Conservation (phyloP, 1,140 invertebrate species). For the Pogonomyrmex californicus region DNA sequence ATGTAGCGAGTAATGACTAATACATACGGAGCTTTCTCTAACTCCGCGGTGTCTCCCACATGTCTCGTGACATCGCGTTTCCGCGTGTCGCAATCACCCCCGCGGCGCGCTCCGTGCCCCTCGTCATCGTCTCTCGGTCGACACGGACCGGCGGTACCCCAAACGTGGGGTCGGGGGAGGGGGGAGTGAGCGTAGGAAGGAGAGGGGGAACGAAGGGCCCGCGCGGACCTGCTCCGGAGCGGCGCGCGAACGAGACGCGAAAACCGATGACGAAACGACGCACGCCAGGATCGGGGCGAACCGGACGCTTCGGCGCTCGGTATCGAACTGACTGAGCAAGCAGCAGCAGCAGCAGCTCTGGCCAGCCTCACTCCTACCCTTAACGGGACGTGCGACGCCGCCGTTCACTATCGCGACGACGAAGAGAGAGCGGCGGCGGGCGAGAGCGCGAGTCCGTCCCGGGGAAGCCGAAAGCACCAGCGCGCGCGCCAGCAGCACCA, state of each 20-base stretch:
- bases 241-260: neutral
- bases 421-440: slow-evolving; percentile 49
- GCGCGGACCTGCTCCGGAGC: neutral
- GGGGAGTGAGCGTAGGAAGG: too few species aligned
- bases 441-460: slow-evolving; percentile 52
- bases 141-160: neutral
- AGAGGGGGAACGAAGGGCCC: too few species aligned
- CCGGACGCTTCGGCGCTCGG: slow-evolving; percentile 49
- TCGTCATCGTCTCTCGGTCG: neutral
- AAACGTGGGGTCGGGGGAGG: neutral
- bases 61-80: slow-evolving; percentile 1
- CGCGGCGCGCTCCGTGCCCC: neutral
- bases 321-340: slow-evolving; percentile 62
- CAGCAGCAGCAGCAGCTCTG: slow-evolving; percentile 51
- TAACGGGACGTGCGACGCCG: slow-evolving; percentile 54
- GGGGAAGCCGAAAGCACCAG: slow-evolving; percentile 60
- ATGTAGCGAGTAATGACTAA: too few species aligned
- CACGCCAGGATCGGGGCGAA: neutral
- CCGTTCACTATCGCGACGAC: slow-evolving; percentile 43
- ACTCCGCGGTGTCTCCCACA: slow-evolving; percentile 17
- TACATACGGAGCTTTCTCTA: neutral
- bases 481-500: slow-evolving; percentile 60
- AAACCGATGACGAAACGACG: neutral
- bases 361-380: slow-evolving; percentile 62
- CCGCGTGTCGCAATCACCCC: neutral